Conservation (phyloP, 2,113 vertebrate genomes). For the Misgurnus anguillicaudatus region DNA sequence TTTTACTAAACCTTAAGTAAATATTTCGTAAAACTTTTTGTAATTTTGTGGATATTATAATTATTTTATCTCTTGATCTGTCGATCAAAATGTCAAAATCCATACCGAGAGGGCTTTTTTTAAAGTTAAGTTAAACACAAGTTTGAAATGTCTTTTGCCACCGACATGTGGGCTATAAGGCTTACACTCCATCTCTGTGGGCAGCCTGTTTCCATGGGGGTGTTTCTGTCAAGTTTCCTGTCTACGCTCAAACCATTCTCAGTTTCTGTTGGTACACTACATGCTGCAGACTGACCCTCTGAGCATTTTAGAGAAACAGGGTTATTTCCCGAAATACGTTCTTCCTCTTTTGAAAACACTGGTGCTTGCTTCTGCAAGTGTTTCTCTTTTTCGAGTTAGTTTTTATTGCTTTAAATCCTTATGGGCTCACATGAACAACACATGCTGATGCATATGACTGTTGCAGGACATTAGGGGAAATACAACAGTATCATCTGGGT, state of each 20-base stretch:
- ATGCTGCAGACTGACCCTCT: conserved; percentile 7
- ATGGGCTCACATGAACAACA: not conserved
- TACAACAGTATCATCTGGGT: not conserved
- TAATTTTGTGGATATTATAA: too few relatives aligned
- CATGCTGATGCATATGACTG: not conserved
- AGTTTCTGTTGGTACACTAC: conserved; percentile 19
- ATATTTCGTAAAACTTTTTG: too few relatives aligned
- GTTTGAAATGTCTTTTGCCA: not conserved
- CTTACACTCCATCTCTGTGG: conserved; percentile 8
- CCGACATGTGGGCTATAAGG: not conserved
- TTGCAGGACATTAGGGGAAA: not conserved
- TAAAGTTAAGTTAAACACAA: not conserved
- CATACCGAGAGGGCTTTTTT: not conserved
- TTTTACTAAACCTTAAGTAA: too few relatives aligned
- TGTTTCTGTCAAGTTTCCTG: conserved; percentile 40
- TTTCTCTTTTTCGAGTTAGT: not conserved
- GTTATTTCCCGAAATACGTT: conserved; percentile 47
- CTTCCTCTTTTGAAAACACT: conserved; percentile 46
- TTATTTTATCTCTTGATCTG: not conserved
- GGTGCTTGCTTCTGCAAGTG: conserved; percentile 12
- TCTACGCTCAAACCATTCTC: conserved; percentile 10
- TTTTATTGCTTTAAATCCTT: conserved; percentile 22
- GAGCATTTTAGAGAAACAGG: conserved; percentile 35
- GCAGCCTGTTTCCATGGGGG: conserved; percentile 4
- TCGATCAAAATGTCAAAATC: not conserved